Percentiles rank a stretch among this genome's conserved stretches.
Evolutionary conservation across 1,140 invertebrate species (phyloP).

Genomic region (Drosophila bifasciata): DNA sequence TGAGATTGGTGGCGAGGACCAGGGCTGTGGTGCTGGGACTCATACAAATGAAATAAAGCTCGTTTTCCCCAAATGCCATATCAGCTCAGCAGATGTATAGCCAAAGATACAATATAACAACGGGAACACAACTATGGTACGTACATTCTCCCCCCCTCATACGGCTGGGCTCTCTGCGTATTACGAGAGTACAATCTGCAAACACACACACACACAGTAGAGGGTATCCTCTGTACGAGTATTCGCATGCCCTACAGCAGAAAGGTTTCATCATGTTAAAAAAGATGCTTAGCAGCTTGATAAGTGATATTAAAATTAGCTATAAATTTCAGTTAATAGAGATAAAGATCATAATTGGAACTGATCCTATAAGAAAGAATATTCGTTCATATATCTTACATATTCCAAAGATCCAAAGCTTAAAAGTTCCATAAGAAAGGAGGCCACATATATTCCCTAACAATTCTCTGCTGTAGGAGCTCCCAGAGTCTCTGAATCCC

Average conservation of each 20-base stretch:
- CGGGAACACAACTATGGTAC: constrained; percentile 10
- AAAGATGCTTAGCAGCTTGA: too few species aligned
- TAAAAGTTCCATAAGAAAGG: too few species aligned
- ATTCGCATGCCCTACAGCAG: too few species aligned
- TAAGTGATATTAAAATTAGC: too few species aligned
- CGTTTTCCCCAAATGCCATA: constrained; percentile 77
- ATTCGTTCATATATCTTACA: too few species aligned
- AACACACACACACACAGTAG: constrained; percentile 4
- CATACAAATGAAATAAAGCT: constrained; percentile 69
- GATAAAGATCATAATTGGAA: too few species aligned
- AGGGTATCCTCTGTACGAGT: constrained; percentile 11
- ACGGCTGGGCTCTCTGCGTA: not conserved
- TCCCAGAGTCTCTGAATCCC: not conserved
- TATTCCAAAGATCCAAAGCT: too few species aligned
- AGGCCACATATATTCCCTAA: too few species aligned
- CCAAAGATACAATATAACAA: constrained; percentile 69
- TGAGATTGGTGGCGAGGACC: constrained; percentile 1
- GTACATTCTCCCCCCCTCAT: constrained; percentile 14
- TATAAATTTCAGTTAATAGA: too few species aligned
- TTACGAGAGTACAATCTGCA: constrained; percentile 31
- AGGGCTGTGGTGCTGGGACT: too few species aligned
- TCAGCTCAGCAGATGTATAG: constrained; percentile 75
- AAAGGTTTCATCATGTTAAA: too few species aligned
- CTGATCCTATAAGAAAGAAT: too few species aligned
- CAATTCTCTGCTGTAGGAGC: not conserved